Evolutionary conservation across 2,113 vertebrate genomes (phyloP), one percentile per base, ranked within the genome.

Genomic region (Willisornis vidua): DNA sequence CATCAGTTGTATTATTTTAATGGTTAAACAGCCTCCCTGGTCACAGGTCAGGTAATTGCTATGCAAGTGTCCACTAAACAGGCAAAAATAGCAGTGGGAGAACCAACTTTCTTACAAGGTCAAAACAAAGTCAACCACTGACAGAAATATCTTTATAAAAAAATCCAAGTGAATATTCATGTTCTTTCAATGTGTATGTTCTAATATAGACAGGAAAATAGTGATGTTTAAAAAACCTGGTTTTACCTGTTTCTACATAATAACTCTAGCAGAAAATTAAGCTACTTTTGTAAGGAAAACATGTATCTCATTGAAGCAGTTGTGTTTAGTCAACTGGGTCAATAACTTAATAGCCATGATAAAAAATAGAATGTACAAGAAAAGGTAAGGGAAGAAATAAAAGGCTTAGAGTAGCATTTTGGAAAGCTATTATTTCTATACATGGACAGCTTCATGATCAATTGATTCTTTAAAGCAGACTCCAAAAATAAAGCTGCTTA

Each of bases 401-500:
- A 76, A 73, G 14, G 41, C 28, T 55, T 55, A 39, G 10, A 14
- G 51, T 1, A 74, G 39, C 52, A 85, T 52, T 58, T 66, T 4
- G 46, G 31, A 35, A n/a, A 59, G 20, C 29, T 87, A 19, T 49
- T 66, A 39, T 68, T 87, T 33, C 58, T 49, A 41, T 20, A 61
- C 4, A 43, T 7, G 20, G 68, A 76, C 31, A 89, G 52, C 35
- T 52, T 61, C 33, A 35, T 1, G 0, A 52, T 22, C 33, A 82
- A 87, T 14, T 23, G n/a, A 74, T 63, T 66, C 78, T 68, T 82
- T 76, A 57, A 93, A 89, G 49, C 1, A 91, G 66, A 76, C n/a
- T 51, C n/a, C 37, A 76, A 78, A 86, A 79, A 46, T 23, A 23
- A 94, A 94, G 85, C 74, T 78, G 62, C 82, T 90, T 93, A 82